phyloP scores from a whole-genome alignment of 1,140 invertebrate genomes.

The Zophobas atratus region DNA sequence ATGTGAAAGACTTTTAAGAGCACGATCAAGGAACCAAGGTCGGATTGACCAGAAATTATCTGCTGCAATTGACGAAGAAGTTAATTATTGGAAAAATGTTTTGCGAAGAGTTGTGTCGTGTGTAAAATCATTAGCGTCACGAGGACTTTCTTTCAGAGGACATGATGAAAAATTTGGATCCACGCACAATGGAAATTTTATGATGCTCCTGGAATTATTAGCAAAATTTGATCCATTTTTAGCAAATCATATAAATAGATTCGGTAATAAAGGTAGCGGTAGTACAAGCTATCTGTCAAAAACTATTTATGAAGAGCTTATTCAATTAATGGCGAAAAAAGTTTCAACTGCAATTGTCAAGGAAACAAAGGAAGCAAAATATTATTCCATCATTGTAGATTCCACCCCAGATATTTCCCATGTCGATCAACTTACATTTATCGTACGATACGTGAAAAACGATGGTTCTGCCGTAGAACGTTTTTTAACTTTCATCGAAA shows the following conservation, averaged over 20 bases:
- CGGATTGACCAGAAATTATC: too few relatives aligned
- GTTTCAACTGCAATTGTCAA: slow-evolving; percentile 56
- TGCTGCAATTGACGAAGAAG: background rate
- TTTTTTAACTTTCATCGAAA: too few relatives aligned
- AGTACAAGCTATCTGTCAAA: slow-evolving; percentile 63
- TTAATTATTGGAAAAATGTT: slow-evolving; percentile 42
- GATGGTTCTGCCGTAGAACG: too few relatives aligned
- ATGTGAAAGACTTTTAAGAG: too few relatives aligned
- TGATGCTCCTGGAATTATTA: slow-evolving; percentile 62
- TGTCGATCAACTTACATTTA: too few relatives aligned
- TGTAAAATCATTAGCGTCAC: slow-evolving; percentile 53
- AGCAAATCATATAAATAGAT: slow-evolving; percentile 61
- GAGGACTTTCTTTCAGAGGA: slow-evolving; percentile 55
- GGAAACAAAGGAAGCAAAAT: slow-evolving; percentile 64
- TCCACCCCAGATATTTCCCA: slow-evolving; percentile 64
- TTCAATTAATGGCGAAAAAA: slow-evolving; percentile 59
- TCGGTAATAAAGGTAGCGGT: slow-evolving; percentile 63
- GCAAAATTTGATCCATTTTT: slow-evolving; percentile 66
- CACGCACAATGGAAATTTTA: slow-evolving; percentile 49
- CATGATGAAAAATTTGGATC: slow-evolving; percentile 40
- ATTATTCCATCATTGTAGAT: slow-evolving; percentile 67
- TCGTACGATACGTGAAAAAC: too few relatives aligned
- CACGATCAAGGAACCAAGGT: too few relatives aligned
- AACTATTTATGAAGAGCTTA: slow-evolving; percentile 65
- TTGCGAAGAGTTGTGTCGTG: slow-evolving; percentile 50